phyloP scores from a whole-genome alignment of 2,888 invertebrate genomes.

The Drosophila fulvimacula region DNA sequence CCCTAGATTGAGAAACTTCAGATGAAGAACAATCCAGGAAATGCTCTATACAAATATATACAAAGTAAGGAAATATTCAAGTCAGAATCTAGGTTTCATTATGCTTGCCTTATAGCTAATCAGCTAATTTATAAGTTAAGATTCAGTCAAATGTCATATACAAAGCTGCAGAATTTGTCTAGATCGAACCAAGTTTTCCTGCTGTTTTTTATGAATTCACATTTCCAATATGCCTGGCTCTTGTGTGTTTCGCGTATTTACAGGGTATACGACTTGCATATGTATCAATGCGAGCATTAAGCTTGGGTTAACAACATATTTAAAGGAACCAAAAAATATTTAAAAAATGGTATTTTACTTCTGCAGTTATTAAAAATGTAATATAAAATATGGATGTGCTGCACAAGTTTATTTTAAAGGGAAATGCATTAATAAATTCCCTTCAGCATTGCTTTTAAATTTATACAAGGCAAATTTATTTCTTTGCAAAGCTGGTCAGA shows the following conservation, averaged over 20 bases:
- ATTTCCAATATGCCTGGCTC: not conserved
- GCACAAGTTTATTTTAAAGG: not conserved
- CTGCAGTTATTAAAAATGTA: constrained; percentile 8
- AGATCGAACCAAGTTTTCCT: not conserved
- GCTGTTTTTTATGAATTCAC: not conserved
- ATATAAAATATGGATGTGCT: not conserved
- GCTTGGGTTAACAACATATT: not conserved
- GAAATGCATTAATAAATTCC: not conserved
- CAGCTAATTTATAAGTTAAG: too few species aligned
- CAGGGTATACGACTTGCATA: constrained; percentile 8
- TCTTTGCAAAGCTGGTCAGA: not conserved
- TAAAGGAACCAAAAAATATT: not conserved
- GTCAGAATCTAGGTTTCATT: too few species aligned
- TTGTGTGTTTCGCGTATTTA: not conserved
- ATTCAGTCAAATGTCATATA: too few species aligned
- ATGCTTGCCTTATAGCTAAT: too few species aligned
- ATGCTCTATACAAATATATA: too few species aligned
- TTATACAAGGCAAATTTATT: not conserved
- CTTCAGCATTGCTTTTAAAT: not conserved
- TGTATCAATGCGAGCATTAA: constrained; percentile 4
- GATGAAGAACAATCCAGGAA: too few species aligned
- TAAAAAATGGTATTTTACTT: not conserved
- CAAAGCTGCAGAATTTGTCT: too few species aligned
- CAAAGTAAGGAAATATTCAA: too few species aligned
- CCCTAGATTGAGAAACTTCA: not conserved